These are phyloP conservation scores for Scaptomyza montana DNA, from an alignment of 1,140 invertebrate species.

Conservation along the genomic window DNA sequence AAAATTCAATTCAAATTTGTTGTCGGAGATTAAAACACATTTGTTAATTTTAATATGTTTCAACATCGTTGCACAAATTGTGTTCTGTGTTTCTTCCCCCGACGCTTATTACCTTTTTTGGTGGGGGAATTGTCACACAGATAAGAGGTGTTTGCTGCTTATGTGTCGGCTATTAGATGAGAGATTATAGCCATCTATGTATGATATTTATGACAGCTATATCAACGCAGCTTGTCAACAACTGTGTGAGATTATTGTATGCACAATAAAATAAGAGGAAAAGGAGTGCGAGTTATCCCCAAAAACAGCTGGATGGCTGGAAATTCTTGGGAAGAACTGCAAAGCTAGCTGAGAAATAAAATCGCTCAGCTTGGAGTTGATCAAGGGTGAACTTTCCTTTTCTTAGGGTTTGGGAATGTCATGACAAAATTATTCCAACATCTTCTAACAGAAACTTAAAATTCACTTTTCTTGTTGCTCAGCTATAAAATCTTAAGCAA, in stretches of 20 bases:
- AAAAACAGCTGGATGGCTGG: constrained; percentile 23
- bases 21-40: constrained; percentile 80
- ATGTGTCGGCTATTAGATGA: constrained; percentile 24
- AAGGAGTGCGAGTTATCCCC: constrained; percentile 14
- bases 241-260: constrained; percentile 24
- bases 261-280: background rate
- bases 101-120: background rate
- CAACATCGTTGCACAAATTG: constrained; percentile 67
- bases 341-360: background rate
- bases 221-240: constrained; percentile 48
- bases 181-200: constrained; percentile 24
- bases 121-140: constrained; percentile 6
- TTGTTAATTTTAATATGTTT: constrained; percentile 81
- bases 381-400: too few relatives aligned
- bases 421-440: too few relatives aligned
- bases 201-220: constrained; percentile 35
- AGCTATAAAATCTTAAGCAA: background rate
- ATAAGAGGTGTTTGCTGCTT: constrained; percentile 48
- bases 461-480: background rate
- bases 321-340: constrained; percentile 20
- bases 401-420: background rate
- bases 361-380: background rate
- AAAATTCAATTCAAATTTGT: constrained; percentile 75
- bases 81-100: constrained; percentile 19
- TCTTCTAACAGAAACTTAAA: too few relatives aligned